Evolutionary conservation across 2,888 invertebrate species (phyloP).

Genomic region (Macrophya alboannulata): DNA sequence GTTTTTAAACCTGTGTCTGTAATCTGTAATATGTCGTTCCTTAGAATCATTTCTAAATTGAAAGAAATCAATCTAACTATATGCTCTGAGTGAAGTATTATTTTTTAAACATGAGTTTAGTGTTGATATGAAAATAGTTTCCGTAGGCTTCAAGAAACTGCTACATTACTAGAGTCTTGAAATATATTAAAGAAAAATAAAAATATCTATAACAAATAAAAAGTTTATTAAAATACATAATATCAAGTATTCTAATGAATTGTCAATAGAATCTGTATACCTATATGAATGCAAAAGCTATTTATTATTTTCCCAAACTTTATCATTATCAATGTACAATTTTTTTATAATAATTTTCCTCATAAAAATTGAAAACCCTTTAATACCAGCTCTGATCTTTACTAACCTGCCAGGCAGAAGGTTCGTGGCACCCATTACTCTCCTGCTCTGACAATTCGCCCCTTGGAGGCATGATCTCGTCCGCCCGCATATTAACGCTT

Average conservation of each 20-base stretch:
- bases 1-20: background rate
- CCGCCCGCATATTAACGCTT: conserved; percentile 89
- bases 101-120: background rate
- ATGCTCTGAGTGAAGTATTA: background rate
- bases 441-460: conserved; percentile 94
- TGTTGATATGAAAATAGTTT: background rate
- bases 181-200: background rate
- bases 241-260: background rate
- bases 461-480: conserved; percentile 93
- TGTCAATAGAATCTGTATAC: no score
- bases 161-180: background rate
- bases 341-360: background rate
- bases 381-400: background rate
- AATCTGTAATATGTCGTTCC: background rate
- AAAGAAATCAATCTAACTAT: background rate
- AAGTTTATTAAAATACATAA: background rate
- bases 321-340: background rate
- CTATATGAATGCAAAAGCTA: background rate
- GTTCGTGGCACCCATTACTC: conserved; percentile 91
- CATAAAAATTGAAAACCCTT: background rate
- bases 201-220: background rate
- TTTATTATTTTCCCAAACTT: background rate
- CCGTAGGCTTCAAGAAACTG: background rate
- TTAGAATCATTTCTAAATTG: background rate
- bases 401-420: conserved; percentile 88